Evolutionary conservation across 2,888 invertebrate species (phyloP).

Genomic region (Timema podura): DNA sequence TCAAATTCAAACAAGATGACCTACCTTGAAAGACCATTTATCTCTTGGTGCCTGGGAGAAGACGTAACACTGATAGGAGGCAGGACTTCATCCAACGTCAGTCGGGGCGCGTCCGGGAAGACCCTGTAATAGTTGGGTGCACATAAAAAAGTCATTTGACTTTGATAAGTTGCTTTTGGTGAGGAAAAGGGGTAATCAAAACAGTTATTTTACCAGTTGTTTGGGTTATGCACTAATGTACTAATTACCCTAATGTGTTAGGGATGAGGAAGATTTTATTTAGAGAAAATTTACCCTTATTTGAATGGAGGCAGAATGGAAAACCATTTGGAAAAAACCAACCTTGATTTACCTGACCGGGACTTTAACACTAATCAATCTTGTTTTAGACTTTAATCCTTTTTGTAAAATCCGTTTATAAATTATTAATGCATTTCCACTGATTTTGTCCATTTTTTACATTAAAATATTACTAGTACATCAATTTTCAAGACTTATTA

Average conservation of each 20-base stretch:
- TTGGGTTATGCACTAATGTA: too few species aligned
- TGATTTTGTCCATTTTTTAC: too few species aligned
- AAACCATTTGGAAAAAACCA: not conserved
- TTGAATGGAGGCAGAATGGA: not conserved
- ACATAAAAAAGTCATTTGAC: not conserved
- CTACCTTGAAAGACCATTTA: slow-evolving; percentile 27
- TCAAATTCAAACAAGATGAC: not conserved
- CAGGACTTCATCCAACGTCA: slow-evolving; percentile 31
- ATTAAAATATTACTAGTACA: too few species aligned
- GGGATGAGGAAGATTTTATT: too few species aligned
- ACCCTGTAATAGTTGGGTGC: slow-evolving; percentile 31
- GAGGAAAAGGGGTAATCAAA: not conserved
- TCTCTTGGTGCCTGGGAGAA: slow-evolving; percentile 22
- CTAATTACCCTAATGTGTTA: too few species aligned
- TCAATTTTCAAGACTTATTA: too few species aligned
- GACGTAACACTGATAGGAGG: slow-evolving; percentile 16
- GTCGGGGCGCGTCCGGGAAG: slow-evolving; percentile 38
- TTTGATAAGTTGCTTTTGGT: not conserved
- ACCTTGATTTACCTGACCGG: too few species aligned
- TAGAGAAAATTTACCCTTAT: not conserved
- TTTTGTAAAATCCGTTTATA: too few species aligned
- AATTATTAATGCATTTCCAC: too few species aligned
- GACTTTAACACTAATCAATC: not conserved
- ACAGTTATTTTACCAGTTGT: not conserved
- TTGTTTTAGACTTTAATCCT: too few species aligned